Base-by-base conservation (phyloP, 2,113 vertebrate genomes). In the Recurvirostra avosetta region DNA sequence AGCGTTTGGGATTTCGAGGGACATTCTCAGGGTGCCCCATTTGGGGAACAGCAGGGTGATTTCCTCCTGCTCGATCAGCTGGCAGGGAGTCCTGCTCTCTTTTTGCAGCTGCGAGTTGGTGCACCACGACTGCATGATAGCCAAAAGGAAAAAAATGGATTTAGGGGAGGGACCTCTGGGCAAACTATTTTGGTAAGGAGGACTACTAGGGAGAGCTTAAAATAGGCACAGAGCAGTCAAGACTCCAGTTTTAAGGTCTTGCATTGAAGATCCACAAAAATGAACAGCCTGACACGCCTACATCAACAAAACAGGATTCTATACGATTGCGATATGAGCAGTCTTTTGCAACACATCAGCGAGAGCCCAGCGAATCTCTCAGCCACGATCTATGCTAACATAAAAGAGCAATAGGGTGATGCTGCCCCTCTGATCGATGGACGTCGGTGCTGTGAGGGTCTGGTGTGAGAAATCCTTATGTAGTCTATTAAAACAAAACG, bases 251-350 rank as follows among this genome's bases (percentile, higher is more conserved):
- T 88, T 95, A 91, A 93, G 91, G 91, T 92, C 84, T 96, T 73
- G 52, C 62, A 55, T 34, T 76, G 67, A 94, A 83, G 74, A 93
- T 25, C 38, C 77, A 96, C 90, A 82, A 80, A 95, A 97, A 90
- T 80, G 93, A 97, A 91, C 94, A 96, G 93, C 89, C 94, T 93
- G 77, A 73, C 87, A 95, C 67, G 58, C 96, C 84, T 92, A 92
- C 89, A 78, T 47, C 83, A 90, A 95, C 88, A 94, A 89, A 94
- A 43, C 80, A 89, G 71, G 59, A 72, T 40, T 76, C 78, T 49
- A 88, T 75, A 88, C 0, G 21, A 83, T 80, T 75, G 78, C 4
- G 7, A 90, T 88, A 90, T 92, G 78, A 97, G 94, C 92, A 96
- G 72, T 80, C 86, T 47, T 73, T 32, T 40, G 73, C 16, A 38